Percentiles rank a stretch among this genome's conserved stretches.
Conservation (phyloP, 92 coral and sea anemone species). For the Palythoa heliodiscus region DNA sequence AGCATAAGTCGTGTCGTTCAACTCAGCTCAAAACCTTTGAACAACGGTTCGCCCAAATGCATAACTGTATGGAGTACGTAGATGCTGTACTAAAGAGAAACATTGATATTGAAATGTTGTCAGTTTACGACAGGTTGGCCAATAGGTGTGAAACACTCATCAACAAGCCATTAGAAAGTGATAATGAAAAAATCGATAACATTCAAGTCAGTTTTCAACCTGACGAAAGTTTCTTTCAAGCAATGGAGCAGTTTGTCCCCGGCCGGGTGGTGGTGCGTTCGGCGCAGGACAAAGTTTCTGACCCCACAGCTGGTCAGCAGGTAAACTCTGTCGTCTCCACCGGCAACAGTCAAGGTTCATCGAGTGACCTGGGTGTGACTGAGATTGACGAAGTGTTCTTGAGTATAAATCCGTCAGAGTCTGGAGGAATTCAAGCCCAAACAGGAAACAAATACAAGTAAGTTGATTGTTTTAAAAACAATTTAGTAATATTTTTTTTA, state of each 20-base stretch:
- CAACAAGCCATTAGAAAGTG: slow-evolving; percentile 36
- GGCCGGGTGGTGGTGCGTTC: slow-evolving; percentile 39
- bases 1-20: slow-evolving; percentile 23
- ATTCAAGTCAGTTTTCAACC: slow-evolving; percentile 34
- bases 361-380: slow-evolving; percentile 11
- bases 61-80: slow-evolving; percentile 15
- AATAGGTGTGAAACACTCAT: slow-evolving; percentile 31
- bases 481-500: too few species aligned
- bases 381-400: slow-evolving; percentile 35
- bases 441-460: slow-evolving; percentile 31
- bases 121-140: slow-evolving; percentile 14
- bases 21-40: slow-evolving; percentile 37
- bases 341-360: neutral
- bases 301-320: slow-evolving; percentile 35
- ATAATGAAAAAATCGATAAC: slow-evolving; percentile 11
- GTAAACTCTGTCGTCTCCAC: slow-evolving; percentile 25
- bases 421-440: slow-evolving; percentile 37
- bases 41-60: slow-evolving; percentile 17
- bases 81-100: slow-evolving; percentile 31
- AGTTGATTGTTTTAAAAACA: neutral
- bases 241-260: slow-evolving; percentile 42
- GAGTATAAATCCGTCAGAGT: slow-evolving; percentile 23
- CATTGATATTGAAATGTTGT: slow-evolving; percentile 25
- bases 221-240: slow-evolving; percentile 36
- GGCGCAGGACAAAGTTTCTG: neutral